Conservation (phyloP, 2,888 invertebrate genomes). For the Leucozona laternaria region DNA sequence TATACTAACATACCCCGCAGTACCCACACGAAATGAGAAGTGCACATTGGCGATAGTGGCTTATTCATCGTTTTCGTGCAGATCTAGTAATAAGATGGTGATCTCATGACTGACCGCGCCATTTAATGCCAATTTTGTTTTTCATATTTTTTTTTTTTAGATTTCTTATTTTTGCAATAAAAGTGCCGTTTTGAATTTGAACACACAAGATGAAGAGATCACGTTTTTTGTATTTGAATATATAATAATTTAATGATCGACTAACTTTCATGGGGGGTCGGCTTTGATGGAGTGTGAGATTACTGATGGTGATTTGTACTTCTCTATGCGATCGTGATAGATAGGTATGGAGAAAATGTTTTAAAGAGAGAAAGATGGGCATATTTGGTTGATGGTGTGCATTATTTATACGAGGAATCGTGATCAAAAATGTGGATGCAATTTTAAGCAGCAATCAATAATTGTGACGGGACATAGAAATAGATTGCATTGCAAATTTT, state of each 20-base stretch:
- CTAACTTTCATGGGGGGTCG: conserved; percentile 15
- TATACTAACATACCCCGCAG: background rate
- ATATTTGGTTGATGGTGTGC: background rate
- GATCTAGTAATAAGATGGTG: background rate
- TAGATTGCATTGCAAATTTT: background rate
- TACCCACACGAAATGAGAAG: background rate
- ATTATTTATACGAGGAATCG: background rate
- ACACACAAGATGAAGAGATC: background rate
- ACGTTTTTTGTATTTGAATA: conserved; percentile 8
- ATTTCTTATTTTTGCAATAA: background rate
- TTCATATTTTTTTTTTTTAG: background rate
- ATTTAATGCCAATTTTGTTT: conserved; percentile 21
- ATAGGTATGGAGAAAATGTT: conserved; percentile 16
- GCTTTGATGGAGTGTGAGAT: conserved; percentile 26
- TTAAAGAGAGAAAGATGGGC: background rate
- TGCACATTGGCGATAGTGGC: background rate
- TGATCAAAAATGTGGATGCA: conserved; percentile 23
- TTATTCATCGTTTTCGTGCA: background rate
- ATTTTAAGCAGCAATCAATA: conserved; percentile 8
- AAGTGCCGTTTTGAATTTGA: conserved; percentile 3
- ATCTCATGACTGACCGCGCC: conserved; percentile 26
- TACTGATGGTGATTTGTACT: conserved; percentile 11
- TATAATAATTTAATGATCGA: conserved; percentile 26
- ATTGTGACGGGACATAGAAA: background rate
- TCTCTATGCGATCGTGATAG: conserved; percentile 9